Evolutionary conservation across 2,888 invertebrate genomes (phyloP), one percentile per base, ranked within the genome.

Genomic region (Drosophila tanythrix): DNA sequence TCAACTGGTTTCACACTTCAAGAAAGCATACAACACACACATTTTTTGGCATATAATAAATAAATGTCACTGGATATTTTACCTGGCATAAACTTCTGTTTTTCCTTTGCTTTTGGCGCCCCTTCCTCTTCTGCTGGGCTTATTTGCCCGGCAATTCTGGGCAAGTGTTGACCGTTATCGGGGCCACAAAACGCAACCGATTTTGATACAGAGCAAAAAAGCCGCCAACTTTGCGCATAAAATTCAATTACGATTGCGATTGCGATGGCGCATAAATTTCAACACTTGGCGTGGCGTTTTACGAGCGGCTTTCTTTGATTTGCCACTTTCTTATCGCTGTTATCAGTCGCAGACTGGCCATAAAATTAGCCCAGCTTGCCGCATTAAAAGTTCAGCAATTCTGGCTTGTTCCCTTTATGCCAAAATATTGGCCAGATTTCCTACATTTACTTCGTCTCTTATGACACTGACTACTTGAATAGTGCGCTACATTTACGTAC

Each of bases 171-270:
- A 65, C 46, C 62, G 66, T 67, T 80, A 66, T 74, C 67, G 60
- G 55, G 55, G 18, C 53, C 55, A 62, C 61, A 65, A 79, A 67
- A 67, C n/a, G 55, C 38, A 50, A 70, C 36, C 53, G 59, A 25
- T 63, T 65, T 61, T 52, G 65, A 64, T 53, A 51, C 56, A 35
- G 50, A 48, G 21, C 21, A 27, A 66, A 73, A 76, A 57, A 38
- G 27, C 63, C 67, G 59, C 50, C 66, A 86, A 82, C 74, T 85
- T 88, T 81, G 78, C 76, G 62, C 85, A 85, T 90, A 76, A 88
- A 89, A 88, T 88, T 88, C 83, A 88, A 89, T 88, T 88, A 76
- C 84, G 74, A 79, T 81, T 81, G 79, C 65, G 59, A 35, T 65
- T 48, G 55, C 27, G 38, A 59, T 51, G 53, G 72, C 71, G 66